These are phyloP conservation scores for Archaeoteleia sp. DNA, from an alignment of 2,888 invertebrate species.

Conservation along the genomic window DNA sequence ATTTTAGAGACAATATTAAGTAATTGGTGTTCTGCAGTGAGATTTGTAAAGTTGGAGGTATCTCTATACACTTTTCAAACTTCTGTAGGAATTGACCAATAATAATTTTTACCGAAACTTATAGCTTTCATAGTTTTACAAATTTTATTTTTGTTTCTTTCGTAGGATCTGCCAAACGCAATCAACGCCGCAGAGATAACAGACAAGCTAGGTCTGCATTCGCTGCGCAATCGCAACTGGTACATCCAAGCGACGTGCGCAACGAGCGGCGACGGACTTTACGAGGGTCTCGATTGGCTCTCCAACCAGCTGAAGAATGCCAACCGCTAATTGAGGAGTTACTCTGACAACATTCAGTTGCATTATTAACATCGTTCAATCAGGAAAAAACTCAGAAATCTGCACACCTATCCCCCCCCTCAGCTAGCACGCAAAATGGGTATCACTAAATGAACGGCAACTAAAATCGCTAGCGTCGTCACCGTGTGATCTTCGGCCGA, in stretches of 20 bases:
- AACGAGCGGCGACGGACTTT: constrained; percentile 98
- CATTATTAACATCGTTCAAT: constrained; percentile 67
- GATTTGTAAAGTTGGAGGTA: no score
- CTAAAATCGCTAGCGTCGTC: constrained; percentile 51
- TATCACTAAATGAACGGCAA: constrained; percentile 38
- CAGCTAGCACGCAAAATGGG: constrained; percentile 33
- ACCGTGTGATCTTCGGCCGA: constrained; percentile 55
- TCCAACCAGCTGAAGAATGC: constrained; percentile 99
- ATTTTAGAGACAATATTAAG: no score
- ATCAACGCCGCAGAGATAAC: constrained; percentile 99
- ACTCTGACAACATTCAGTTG: constrained; percentile 68
- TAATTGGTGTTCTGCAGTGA: no score
- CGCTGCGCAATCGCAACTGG: constrained; percentile 98
- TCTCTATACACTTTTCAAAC: no score
- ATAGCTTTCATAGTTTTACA: not conserved
- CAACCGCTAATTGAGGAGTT: constrained; percentile 85
- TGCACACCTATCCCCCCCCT: constrained; percentile 64
- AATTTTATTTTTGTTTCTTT: constrained; percentile 57
- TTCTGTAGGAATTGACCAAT: no score
- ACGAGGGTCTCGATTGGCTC: constrained; percentile 99
- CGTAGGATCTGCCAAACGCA: constrained; percentile 98
- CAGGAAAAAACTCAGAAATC: constrained; percentile 62
- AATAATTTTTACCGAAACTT: no score
- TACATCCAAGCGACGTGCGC: constrained; percentile 99
- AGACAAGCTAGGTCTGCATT: constrained; percentile 98